phyloP scores from a whole-genome alignment of 2,113 vertebrate species.

The Archilochus colubris region DNA sequence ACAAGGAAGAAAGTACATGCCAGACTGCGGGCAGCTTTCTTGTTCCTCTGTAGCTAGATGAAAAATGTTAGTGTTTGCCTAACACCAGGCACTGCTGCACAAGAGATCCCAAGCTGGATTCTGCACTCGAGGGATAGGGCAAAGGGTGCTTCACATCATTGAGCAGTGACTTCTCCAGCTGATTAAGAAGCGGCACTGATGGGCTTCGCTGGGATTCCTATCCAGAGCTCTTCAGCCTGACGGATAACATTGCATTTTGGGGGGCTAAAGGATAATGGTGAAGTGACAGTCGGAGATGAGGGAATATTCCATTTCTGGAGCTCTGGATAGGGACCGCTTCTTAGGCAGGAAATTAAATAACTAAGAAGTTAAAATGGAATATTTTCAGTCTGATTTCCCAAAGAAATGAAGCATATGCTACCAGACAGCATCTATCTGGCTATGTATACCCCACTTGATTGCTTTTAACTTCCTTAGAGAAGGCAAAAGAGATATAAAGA shows the following conservation, averaged over 20 bases:
- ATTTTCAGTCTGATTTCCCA: not conserved
- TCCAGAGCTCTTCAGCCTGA: constrained; percentile 37
- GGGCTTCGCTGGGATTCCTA: constrained; percentile 49
- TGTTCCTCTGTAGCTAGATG: not conserved
- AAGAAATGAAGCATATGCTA: not conserved
- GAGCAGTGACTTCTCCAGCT: constrained; percentile 60
- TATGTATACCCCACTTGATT: not conserved
- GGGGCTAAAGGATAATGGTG: constrained; percentile 39
- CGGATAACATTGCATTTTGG: not conserved
- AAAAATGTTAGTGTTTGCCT: not conserved
- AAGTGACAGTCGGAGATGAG: not conserved
- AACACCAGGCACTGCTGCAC: not conserved
- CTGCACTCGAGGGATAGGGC: constrained; percentile 39
- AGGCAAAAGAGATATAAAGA: too few relatives aligned
- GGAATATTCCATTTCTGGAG: not conserved
- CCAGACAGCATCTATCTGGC: not conserved
- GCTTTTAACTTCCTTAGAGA: too few relatives aligned
- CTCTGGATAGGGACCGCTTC: not conserved
- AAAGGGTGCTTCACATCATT: constrained; percentile 65
- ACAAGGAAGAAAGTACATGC: not conserved
- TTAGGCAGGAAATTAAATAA: not conserved
- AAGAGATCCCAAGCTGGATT: constrained; percentile 12
- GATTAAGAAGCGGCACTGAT: constrained; percentile 55
- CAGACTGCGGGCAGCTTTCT: not conserved
- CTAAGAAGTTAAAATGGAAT: not conserved